Evolutionary conservation across 2,113 vertebrate genomes (phyloP).

Genomic region (Tiliqua scincoides): DNA sequence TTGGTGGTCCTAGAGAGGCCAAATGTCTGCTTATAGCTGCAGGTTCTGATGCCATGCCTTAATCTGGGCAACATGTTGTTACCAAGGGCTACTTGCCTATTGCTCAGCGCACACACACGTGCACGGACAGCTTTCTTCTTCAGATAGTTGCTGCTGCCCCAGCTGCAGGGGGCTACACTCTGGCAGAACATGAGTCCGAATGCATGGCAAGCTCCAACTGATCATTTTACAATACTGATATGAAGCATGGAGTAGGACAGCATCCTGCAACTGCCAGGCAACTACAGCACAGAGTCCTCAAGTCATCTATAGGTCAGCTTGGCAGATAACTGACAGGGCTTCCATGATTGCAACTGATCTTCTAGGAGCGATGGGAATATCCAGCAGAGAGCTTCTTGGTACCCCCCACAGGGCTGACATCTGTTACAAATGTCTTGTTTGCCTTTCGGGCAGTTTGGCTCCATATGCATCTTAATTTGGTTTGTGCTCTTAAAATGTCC

Average conservation of each 20-base stretch:
- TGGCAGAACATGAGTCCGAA: not conserved
- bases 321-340: not conserved
- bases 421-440: constrained; percentile 26
- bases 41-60: not conserved
- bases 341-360: not conserved
- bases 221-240: not conserved
- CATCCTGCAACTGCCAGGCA: not conserved
- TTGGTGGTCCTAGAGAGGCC: not conserved
- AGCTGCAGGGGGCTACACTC: not conserved
- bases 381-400: constrained; percentile 12
- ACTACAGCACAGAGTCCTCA: not conserved
- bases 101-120: not conserved
- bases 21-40: not conserved
- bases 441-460: constrained; percentile 21
- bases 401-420: constrained; percentile 16
- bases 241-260: not conserved
- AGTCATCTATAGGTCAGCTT: constrained; percentile 4
- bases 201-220: not conserved
- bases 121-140: not conserved
- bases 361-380: constrained; percentile 6
- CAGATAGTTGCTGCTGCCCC: not conserved
- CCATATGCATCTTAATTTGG: constrained; percentile 28
- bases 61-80: not conserved
- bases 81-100: not conserved
- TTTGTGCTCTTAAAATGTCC: constrained; percentile 35